Percentiles rank a stretch among this genome's conserved stretches.
Conservation (phyloP, 1,140 invertebrate species). For the Galendromus occidentalis region DNA sequence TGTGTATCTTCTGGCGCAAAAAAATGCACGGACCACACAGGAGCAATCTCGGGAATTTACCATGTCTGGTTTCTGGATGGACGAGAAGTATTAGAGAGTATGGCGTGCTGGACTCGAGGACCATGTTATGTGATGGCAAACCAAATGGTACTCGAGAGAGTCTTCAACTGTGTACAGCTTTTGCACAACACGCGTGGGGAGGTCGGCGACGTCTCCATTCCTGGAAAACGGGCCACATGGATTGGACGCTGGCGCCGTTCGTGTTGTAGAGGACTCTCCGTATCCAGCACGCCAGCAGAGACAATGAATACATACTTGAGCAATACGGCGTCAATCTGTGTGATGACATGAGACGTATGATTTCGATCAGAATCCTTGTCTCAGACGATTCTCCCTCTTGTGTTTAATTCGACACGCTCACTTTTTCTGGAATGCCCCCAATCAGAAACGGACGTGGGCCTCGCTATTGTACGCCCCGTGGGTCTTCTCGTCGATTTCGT, state of each 20-base stretch:
- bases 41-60: background rate
- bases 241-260: no score
- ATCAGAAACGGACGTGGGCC: background rate
- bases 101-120: background rate
- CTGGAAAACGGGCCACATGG: no score
- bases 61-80: constrained; percentile 6
- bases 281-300: no score
- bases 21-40: background rate
- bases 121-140: constrained; percentile 9
- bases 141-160: constrained; percentile 3
- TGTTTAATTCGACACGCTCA: background rate
- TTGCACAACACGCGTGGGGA: background rate
- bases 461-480: background rate
- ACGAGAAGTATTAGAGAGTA: background rate
- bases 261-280: no score
- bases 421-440: background rate
- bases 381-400: no score
- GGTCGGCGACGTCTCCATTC: constrained; percentile 4
- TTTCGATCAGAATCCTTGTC: no score
- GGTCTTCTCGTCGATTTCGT: background rate
- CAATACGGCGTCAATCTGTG: no score
- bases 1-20: background rate
- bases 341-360: no score
- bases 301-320: no score
- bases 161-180: constrained; percentile 3